Evolutionary conservation across 1,140 invertebrate species (phyloP).

Genomic region (Bombus sibiricus): DNA sequence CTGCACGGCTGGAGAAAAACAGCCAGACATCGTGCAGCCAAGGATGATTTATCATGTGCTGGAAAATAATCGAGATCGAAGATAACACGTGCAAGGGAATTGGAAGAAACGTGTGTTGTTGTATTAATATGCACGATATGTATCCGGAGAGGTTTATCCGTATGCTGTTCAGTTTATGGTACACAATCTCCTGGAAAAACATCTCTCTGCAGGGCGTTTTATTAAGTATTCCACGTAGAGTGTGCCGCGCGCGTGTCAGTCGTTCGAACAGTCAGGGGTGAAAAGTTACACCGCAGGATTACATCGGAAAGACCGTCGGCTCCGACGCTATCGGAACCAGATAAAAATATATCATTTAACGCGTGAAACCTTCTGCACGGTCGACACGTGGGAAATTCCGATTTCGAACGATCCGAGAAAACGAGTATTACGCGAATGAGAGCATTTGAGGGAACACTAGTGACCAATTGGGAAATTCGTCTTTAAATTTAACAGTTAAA

Average conservation of each 20-base stretch:
- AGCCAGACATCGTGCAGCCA: not conserved
- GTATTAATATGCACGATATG: slow-evolving; percentile 37
- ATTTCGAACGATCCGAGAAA: not conserved
- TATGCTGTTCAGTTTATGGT: slow-evolving; percentile 22
- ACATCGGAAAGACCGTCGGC: slow-evolving; percentile 31
- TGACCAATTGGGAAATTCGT: not conserved
- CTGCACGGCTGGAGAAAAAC: too few species aligned
- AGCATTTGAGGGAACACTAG: not conserved
- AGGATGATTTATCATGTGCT: not conserved
- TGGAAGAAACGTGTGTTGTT: not conserved
- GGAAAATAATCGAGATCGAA: slow-evolving; percentile 7
- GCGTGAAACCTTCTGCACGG: slow-evolving; percentile 15
- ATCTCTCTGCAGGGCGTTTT: slow-evolving; percentile 24
- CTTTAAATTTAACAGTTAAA: not conserved
- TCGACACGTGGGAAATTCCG: slow-evolving; percentile 45
- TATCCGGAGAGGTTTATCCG: slow-evolving; percentile 19
- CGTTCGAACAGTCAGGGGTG: slow-evolving; percentile 42
- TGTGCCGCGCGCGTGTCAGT: slow-evolving; percentile 42
- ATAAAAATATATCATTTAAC: slow-evolving; percentile 51
- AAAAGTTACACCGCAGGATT: slow-evolving; percentile 49
- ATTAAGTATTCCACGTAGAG: slow-evolving; percentile 52
- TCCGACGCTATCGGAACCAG: slow-evolving; percentile 29
- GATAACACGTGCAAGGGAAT: not conserved
- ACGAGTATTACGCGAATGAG: not conserved
- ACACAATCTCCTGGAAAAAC: slow-evolving; percentile 43